phyloP scores from a whole-genome alignment of 1,140 invertebrate genomes.

The Rhizoglyphus robini region DNA sequence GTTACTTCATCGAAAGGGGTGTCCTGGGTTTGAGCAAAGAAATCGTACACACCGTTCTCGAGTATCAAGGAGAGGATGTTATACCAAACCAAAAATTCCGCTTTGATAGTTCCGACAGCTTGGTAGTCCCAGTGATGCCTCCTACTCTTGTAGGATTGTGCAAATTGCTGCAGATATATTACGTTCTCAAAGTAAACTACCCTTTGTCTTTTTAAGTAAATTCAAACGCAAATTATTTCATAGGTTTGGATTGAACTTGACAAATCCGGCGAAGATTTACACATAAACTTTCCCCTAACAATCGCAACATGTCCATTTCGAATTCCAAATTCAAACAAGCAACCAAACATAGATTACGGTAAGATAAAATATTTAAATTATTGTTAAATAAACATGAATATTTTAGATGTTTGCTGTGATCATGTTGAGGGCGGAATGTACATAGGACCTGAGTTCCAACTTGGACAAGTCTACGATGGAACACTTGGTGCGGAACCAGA shows the following conservation, averaged over 20 bases:
- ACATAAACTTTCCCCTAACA: slow-evolving; percentile 64
- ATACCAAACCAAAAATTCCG: slow-evolving; percentile 45
- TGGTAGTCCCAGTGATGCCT: slow-evolving; percentile 62
- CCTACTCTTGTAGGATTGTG: slow-evolving; percentile 59
- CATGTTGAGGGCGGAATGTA: slow-evolving; percentile 66
- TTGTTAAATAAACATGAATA: neutral
- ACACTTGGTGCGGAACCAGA: slow-evolving; percentile 34
- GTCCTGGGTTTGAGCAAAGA: slow-evolving; percentile 59
- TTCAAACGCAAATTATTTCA: slow-evolving; percentile 24
- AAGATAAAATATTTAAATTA: slow-evolving; percentile 20
- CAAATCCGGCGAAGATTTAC: slow-evolving; percentile 54
- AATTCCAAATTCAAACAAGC: slow-evolving; percentile 53
- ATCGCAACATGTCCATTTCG: slow-evolving; percentile 63
- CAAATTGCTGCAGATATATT: slow-evolving; percentile 61
- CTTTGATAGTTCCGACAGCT: slow-evolving; percentile 47
- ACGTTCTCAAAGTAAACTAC: slow-evolving; percentile 52
- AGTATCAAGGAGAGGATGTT: slow-evolving; percentile 52
- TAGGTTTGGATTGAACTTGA: slow-evolving; percentile 55
- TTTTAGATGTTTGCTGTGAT: slow-evolving; percentile 49
- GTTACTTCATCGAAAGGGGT: slow-evolving; percentile 65
- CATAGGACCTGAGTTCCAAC: slow-evolving; percentile 62
- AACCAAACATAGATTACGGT: slow-evolving; percentile 57
- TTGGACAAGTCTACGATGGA: slow-evolving; percentile 70
- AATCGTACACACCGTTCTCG: slow-evolving; percentile 52
- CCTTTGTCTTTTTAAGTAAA: slow-evolving; percentile 11